Evolutionary conservation across 2,888 invertebrate genomes (phyloP).

Genomic region (Isotomurus palustris): DNA sequence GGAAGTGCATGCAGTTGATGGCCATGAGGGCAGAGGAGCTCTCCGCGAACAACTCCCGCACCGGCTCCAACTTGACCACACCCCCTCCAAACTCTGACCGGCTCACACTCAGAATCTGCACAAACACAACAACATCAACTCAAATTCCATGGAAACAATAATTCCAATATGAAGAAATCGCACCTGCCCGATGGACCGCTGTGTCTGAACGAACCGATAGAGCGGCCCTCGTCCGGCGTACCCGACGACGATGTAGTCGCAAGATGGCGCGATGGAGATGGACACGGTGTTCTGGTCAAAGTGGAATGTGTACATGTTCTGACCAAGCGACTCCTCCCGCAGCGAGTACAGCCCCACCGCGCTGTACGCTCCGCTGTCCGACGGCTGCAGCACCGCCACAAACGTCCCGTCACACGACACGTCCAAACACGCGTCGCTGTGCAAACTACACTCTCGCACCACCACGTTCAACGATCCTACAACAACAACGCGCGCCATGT

Average conservation of each 20-base stretch:
- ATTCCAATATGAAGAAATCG: too few relatives aligned
- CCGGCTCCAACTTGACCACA: conserved; percentile 33
- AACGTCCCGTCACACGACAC: conserved; percentile 41
- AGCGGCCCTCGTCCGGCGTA: conserved; percentile 45
- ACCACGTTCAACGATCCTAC: conserved; percentile 16
- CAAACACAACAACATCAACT: neutral
- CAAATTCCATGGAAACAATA: too few relatives aligned
- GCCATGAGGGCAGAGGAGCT: conserved; percentile 40
- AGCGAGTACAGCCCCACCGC: conserved; percentile 44
- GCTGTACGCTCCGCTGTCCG: conserved; percentile 41
- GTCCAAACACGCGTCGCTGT: conserved; percentile 44
- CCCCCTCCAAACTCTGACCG: conserved; percentile 27
- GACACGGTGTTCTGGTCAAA: conserved; percentile 46
- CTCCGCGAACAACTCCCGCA: conserved; percentile 43
- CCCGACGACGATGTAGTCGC: conserved; percentile 44
- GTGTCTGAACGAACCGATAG: conserved; percentile 43
- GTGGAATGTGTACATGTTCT: conserved; percentile 38
- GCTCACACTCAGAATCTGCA: conserved; percentile 39
- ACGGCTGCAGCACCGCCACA: conserved; percentile 42
- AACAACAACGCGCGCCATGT: neutral
- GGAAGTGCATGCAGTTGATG: conserved; percentile 45
- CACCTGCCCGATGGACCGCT: conserved; percentile 41
- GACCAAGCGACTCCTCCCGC: conserved; percentile 39
- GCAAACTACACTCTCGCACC: conserved; percentile 40
- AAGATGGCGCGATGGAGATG: conserved; percentile 41